phyloP scores from a whole-genome alignment of 2,113 vertebrate genomes.

The Misgurnus anguillicaudatus region DNA sequence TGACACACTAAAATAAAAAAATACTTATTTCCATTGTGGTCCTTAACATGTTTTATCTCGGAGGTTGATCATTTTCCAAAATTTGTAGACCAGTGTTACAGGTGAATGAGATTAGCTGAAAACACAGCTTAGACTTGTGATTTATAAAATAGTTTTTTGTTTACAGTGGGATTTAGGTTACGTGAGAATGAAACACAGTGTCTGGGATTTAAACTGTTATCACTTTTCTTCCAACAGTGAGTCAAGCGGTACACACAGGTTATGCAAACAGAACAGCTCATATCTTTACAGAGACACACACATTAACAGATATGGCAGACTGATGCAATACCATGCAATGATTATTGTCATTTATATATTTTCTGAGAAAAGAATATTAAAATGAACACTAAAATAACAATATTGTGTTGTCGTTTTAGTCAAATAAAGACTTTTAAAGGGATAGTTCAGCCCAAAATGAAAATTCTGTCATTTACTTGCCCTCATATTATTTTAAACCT shows the following conservation, averaged over 20 bases:
- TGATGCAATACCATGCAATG: constrained; percentile 17
- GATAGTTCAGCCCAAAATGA: not conserved
- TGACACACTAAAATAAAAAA: no score
- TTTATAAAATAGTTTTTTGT: not conserved
- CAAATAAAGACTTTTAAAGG: not conserved
- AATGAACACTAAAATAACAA: not conserved
- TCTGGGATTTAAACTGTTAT: constrained; percentile 3
- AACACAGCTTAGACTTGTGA: not conserved
- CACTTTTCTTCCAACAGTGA: not conserved
- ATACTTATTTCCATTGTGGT: no score
- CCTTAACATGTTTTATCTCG: no score
- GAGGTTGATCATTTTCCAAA: no score
- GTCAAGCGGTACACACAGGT: not conserved
- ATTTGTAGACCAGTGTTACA: no score
- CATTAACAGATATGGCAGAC: constrained; percentile 22
- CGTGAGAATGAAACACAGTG: not conserved
- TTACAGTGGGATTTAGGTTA: not conserved
- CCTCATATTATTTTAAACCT: no score
- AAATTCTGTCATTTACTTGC: no score
- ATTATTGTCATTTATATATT: constrained; percentile 22
- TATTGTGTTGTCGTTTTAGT: not conserved
- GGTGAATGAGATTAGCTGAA: not conserved
- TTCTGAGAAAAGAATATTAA: not conserved
- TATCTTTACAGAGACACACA: not conserved
- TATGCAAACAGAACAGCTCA: not conserved